phyloP scores from a whole-genome alignment of 2,888 invertebrate species.

The Eristalinus aeneus region DNA sequence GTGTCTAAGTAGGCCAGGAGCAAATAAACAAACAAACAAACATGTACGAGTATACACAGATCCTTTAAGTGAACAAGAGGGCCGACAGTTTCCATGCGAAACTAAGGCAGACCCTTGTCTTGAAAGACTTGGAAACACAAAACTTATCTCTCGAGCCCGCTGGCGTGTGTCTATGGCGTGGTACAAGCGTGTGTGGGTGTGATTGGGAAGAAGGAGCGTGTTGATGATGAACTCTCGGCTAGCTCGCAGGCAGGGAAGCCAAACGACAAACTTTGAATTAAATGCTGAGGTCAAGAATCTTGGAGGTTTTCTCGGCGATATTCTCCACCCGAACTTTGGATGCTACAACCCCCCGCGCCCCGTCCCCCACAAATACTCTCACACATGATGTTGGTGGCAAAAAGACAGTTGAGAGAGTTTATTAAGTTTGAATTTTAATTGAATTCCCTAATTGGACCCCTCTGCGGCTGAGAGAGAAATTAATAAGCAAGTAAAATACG shows the following conservation, averaged over 20 bases:
- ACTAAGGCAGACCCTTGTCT: slow-evolving; percentile 2
- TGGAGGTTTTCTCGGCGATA: slow-evolving; percentile 36
- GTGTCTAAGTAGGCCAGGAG: slow-evolving; percentile 28
- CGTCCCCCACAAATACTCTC: not conserved
- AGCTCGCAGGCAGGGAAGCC: not conserved
- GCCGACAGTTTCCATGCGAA: slow-evolving; percentile 48
- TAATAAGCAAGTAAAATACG: slow-evolving; percentile 56
- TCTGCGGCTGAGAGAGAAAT: slow-evolving; percentile 8
- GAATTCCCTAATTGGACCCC: slow-evolving; percentile 64
- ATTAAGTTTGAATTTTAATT: slow-evolving; percentile 70
- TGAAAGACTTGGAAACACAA: slow-evolving; percentile 1
- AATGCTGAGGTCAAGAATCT: slow-evolving; percentile 67
- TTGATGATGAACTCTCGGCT: not conserved
- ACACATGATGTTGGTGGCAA: not conserved
- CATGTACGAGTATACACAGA: slow-evolving; percentile 25
- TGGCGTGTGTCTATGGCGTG: slow-evolving; percentile 1
- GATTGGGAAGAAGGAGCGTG: slow-evolving; percentile 32
- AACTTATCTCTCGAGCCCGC: slow-evolving; percentile 26
- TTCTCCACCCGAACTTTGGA: slow-evolving; percentile 34
- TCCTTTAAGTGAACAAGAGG: slow-evolving; percentile 40
- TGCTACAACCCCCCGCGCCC: not conserved
- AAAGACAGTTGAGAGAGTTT: slow-evolving; percentile 36
- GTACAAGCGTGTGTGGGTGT: not conserved
- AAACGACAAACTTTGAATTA: slow-evolving; percentile 70
- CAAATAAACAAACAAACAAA: slow-evolving; percentile 39